Conservation (phyloP, 2,797 vertebrate genomes). For the Rhinatrema bivittatum region DNA sequence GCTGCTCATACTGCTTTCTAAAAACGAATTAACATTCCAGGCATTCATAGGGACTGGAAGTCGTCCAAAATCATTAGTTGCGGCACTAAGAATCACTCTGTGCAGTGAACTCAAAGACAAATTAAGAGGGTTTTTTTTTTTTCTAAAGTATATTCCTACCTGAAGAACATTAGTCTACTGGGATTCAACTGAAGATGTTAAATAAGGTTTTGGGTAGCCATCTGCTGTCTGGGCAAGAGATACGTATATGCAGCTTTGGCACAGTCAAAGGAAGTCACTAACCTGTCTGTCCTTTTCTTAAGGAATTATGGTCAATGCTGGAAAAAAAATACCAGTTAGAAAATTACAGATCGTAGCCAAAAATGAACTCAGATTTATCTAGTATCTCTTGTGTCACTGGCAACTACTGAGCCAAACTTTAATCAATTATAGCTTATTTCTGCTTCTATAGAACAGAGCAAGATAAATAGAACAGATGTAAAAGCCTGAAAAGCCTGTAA, state of each 20-base stretch:
- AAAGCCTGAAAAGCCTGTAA: too few species aligned
- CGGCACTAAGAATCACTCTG: slow-evolving; percentile 10
- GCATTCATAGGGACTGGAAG: slow-evolving; percentile 12
- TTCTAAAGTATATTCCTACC: slow-evolving; percentile 22
- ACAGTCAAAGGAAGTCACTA: too few species aligned
- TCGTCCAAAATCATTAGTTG: slow-evolving; percentile 18
- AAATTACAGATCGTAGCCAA: slow-evolving; percentile 12
- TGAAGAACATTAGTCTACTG: slow-evolving; percentile 10
- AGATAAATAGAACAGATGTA: too few species aligned
- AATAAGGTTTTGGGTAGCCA: too few species aligned
- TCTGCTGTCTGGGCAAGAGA: too few species aligned
- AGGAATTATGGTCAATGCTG: slow-evolving; percentile 12
- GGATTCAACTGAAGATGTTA: slow-evolving; percentile 12
- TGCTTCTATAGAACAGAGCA: too few species aligned
- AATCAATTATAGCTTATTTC: neutral
- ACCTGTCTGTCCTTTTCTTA: slow-evolving; percentile 6
- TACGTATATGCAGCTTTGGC: too few species aligned
- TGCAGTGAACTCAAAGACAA: slow-evolving; percentile 12
- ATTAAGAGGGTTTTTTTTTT: too few species aligned
- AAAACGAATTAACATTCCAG: slow-evolving; percentile 36
- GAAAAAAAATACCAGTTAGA: slow-evolving; percentile 7
- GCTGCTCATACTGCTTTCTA: slow-evolving; percentile 24
- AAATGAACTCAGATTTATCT: slow-evolving; percentile 22
- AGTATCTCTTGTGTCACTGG: slow-evolving; percentile 12
- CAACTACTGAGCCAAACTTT: slow-evolving; percentile 4